These are phyloP conservation scores for Telenomus remus DNA, from an alignment of 1,140 invertebrate genomes.

Conservation along the genomic window DNA sequence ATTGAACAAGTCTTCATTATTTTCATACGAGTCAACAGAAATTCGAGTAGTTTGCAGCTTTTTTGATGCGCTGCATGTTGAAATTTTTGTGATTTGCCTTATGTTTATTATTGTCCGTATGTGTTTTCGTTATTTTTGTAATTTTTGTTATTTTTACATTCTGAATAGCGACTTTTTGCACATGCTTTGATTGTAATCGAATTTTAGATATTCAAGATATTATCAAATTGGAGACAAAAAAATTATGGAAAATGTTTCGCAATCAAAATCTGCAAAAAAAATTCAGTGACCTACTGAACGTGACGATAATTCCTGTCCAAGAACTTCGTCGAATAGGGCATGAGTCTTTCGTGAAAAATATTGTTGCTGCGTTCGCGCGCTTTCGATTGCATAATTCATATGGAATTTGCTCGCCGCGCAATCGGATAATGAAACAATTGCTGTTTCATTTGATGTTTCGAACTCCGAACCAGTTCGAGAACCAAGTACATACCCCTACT, in stretches of 20 bases:
- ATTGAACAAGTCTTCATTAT: no score
- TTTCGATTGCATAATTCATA: conserved; percentile 28
- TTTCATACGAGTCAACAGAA: no score
- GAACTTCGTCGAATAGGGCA: conserved; percentile 32
- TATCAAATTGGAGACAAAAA: no score
- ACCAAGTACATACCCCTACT: conserved; percentile 12
- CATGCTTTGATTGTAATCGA: no score
- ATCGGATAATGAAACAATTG: conserved; percentile 38
- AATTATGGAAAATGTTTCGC: conserved; percentile 48
- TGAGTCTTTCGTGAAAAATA: conserved; percentile 32
- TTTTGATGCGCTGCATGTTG: no score
- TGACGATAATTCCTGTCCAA: conserved; percentile 48
- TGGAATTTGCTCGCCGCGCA: conserved; percentile 11
- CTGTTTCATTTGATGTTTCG: conserved; percentile 41
- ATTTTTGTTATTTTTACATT: no score
- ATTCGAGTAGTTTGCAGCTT: no score
- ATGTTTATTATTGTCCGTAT: no score
- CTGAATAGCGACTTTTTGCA: no score
- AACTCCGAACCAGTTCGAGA: conserved; percentile 19
- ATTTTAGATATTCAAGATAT: no score
- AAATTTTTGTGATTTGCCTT: no score
- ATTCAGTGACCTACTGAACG: conserved; percentile 54
- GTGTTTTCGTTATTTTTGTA: no score
- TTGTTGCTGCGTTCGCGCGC: neutral
- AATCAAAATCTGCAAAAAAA: conserved; percentile 71